Percentiles rank a stretch among this genome's conserved stretches.
Conservation (phyloP, 2,113 vertebrate genomes). For the Mionectes macconnelli region DNA sequence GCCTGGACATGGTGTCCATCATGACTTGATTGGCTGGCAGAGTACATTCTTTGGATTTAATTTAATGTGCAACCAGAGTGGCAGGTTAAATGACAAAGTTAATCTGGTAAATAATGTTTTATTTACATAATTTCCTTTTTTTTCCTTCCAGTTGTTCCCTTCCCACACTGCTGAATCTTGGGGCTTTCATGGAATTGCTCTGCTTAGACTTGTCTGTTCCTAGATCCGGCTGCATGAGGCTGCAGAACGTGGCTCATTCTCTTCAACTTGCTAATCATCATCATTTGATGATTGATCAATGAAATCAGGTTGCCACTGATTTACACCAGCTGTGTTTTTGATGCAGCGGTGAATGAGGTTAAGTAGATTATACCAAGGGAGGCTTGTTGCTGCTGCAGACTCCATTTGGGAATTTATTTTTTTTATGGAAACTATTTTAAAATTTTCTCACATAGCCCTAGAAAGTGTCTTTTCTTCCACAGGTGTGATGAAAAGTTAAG, state of each 20-base stretch:
- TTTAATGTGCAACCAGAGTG: neutral
- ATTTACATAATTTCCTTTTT: neutral
- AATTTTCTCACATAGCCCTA: neutral
- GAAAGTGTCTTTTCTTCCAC: neutral
- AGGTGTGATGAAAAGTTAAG: neutral
- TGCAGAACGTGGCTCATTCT: neutral
- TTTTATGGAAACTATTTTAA: neutral
- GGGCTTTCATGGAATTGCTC: neutral
- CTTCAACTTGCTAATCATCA: neutral
- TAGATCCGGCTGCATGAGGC: neutral
- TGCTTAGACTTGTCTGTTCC: neutral
- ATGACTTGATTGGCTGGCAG: neutral
- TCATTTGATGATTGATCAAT: neutral
- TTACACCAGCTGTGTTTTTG: neutral
- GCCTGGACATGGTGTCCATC: neutral
- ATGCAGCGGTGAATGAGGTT: neutral
- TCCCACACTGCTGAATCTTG: rapidly evolving
- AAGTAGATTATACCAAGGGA: neutral
- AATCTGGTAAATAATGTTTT: neutral
- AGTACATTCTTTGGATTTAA: neutral
- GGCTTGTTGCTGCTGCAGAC: neutral
- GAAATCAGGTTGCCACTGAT: neutral
- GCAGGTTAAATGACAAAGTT: neutral
- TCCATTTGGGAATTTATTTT: neutral
- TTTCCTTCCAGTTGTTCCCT: rapidly evolving